These are phyloP conservation scores for Neomorphus geoffroyi DNA, from an alignment of 2,797 vertebrate genomes.

Conservation along the genomic window DNA sequence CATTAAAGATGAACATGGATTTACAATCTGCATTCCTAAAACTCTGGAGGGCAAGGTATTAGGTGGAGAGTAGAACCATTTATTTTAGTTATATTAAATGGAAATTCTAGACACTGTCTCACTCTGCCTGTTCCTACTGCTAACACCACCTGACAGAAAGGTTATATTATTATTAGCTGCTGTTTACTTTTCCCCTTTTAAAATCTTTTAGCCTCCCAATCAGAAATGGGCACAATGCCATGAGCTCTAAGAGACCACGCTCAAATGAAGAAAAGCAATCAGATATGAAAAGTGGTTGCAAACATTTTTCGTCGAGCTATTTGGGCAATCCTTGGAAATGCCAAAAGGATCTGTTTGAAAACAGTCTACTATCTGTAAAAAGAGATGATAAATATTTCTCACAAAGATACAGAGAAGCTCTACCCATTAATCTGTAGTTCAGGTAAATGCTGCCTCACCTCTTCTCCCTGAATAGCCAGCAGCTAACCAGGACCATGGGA, in stretches of 20 bases:
- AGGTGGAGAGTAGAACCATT: slow-evolving; percentile 39
- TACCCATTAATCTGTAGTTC: not conserved
- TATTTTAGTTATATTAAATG: slow-evolving; percentile 44
- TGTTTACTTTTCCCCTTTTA: slow-evolving; percentile 33
- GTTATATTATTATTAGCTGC: slow-evolving; percentile 22
- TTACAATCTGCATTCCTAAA: slow-evolving; percentile 55
- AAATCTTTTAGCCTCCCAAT: not conserved
- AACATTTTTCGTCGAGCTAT: slow-evolving; percentile 11
- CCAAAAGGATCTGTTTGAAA: not conserved
- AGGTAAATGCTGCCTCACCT: not conserved
- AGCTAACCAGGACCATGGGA: not conserved
- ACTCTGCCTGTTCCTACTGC: slow-evolving; percentile 15
- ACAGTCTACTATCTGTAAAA: not conserved
- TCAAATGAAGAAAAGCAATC: not conserved
- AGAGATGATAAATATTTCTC: not conserved
- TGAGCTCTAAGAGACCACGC: not conserved
- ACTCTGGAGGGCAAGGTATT: slow-evolving; percentile 33
- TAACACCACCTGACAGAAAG: slow-evolving; percentile 38
- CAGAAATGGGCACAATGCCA: slow-evolving; percentile 17
- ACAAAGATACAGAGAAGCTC: not conserved
- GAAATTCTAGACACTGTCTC: slow-evolving; percentile 44
- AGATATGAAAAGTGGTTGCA: not conserved
- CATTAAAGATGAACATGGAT: slow-evolving; percentile 17
- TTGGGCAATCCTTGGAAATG: not conserved
- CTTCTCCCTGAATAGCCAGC: not conserved